These are phyloP conservation scores for Bufotes viridis DNA, from an alignment of 2,797 vertebrate species.

Conservation along the genomic window DNA sequence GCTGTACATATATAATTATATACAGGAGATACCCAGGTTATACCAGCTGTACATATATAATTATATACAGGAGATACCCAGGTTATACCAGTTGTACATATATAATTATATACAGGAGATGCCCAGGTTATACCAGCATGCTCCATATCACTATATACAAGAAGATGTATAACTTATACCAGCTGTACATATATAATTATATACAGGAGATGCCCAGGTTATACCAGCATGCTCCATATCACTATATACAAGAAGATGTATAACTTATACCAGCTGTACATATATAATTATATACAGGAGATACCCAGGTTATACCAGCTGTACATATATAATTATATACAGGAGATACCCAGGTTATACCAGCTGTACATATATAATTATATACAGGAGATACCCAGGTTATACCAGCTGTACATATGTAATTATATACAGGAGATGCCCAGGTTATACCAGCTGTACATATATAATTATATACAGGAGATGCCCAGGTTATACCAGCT, in stretches of 20 bases:
- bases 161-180: neutral
- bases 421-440: neutral
- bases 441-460: neutral
- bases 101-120: neutral
- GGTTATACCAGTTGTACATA: conserved; percentile 1
- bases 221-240: too few species aligned
- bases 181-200: neutral
- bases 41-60: neutral
- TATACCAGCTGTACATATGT: conserved; percentile 2
- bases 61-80: neutral
- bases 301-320: neutral
- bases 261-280: neutral
- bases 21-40: neutral
- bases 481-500: neutral
- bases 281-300: neutral
- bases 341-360: neutral
- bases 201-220: neutral
- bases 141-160: neutral
- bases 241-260: neutral
- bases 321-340: neutral
- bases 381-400: neutral
- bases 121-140: neutral
- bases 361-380: neutral
- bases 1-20: neutral
- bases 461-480: neutral